Evolutionary conservation across 2,113 vertebrate genomes (phyloP), one percentile per base, ranked within the genome.

Genomic region (Oostethus manadensis): DNA sequence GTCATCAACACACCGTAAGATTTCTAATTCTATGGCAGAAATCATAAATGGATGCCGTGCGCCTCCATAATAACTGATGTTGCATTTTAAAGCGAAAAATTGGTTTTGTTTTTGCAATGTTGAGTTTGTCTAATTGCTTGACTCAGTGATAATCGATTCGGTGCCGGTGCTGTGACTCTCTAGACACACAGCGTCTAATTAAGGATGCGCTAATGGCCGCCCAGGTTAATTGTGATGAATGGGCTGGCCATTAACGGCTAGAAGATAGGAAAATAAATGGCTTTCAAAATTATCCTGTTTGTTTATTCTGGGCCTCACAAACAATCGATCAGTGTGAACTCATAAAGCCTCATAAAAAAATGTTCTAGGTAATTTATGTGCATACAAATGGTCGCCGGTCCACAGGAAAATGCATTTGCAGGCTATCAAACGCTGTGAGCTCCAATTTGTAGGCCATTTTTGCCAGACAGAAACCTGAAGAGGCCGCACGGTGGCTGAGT

Each of bases 141-240:
- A 69, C 49, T 78, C 51, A 70, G 71, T 66, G 62, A 57, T 38
- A 42, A 66, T 65, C 26, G 64, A 72, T 70, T 73, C 38, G 22
- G 43, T 8, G 44, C 56, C 67, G 71, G 68, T 78, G 66, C 51
- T 77, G 45, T 26, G 56, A 76, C 71, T 80, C 78, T 84, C 79
- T 78, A 83, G 65, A 74, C 73, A 60, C 60, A 62, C 23, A 64
- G 73, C 58, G 56, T 68, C 68, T 77, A 81, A 86, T 85, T 81
- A 84, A 72, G 9, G 51, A 68, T 73, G 59, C 68, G 15, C 63
- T 73, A 74, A 75, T 73, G 60, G 77, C 58, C 7, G 0, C 57
- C 54, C 55, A 74, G 76, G 78, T 83, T 84, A 82, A 84, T 77
- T 69, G 70, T 83, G 83, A 88, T 84, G 71, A 77, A 88, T 74